Percentiles rank a stretch among this genome's conserved stretches.
Conservation (phyloP, 2,113 vertebrate species). For the Anhinga anhinga region DNA sequence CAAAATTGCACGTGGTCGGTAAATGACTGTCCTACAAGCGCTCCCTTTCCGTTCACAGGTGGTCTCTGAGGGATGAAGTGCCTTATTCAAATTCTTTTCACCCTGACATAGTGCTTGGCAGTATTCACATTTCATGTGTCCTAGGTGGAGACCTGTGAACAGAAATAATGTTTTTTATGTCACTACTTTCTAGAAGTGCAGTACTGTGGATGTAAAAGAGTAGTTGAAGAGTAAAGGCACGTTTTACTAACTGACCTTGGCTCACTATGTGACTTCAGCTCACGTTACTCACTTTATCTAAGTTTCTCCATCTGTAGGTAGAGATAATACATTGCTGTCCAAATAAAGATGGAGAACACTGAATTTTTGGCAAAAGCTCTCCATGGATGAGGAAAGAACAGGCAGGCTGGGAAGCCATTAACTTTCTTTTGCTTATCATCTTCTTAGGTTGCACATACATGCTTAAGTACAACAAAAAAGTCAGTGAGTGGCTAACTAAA, state of each 20-base stretch:
- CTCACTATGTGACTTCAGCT: background rate
- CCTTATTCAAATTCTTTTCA: background rate
- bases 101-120: background rate
- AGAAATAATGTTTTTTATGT: background rate
- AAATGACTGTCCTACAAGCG: background rate
- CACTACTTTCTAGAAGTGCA: background rate
- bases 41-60: background rate
- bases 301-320: background rate
- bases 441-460: fast-evolving
- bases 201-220: background rate
- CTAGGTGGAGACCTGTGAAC: background rate
- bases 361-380: background rate
- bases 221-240: background rate
- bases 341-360: background rate
- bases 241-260: background rate
- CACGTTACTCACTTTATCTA: background rate
- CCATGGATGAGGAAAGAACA: background rate
- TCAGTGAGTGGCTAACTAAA: background rate
- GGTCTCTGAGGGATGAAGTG: background rate
- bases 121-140: background rate
- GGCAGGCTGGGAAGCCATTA: background rate
- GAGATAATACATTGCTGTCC: background rate
- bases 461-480: background rate
- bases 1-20: fast-evolving
- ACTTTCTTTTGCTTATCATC: background rate